Conservation (phyloP, 2,888 invertebrate species). For the Didymodactylos carnosus region DNA sequence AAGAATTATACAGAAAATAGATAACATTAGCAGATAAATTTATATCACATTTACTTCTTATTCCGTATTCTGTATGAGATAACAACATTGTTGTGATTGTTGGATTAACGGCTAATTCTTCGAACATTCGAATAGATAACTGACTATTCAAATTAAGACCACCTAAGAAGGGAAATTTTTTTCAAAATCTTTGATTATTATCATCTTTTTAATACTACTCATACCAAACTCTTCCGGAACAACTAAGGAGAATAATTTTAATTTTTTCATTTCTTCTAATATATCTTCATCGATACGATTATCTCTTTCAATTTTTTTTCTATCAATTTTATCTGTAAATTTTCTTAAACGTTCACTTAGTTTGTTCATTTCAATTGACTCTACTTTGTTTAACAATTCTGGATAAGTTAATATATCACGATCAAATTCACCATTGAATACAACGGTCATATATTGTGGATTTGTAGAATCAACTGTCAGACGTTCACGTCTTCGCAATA, state of each 20-base stretch:
- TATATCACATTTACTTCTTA: not conserved
- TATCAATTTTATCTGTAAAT: not conserved
- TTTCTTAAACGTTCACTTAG: not conserved
- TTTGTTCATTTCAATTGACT: not conserved
- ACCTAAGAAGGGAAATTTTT: not conserved
- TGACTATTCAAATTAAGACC: not conserved
- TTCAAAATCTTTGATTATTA: too few species aligned
- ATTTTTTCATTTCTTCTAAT: not conserved
- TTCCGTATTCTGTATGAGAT: not conserved
- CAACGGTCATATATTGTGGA: not conserved
- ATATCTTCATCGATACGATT: not conserved
- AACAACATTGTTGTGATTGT: not conserved
- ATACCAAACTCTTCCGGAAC: not conserved
- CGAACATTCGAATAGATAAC: not conserved
- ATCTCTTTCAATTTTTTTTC: not conserved
- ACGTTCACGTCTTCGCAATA: not conserved
- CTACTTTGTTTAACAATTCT: not conserved
- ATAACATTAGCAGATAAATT: not conserved
- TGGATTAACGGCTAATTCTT: not conserved
- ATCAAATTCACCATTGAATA: not conserved
- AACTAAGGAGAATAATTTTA: not conserved
- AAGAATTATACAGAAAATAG: not conserved
- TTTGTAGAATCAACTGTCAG: not conserved
- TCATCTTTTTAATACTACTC: not conserved
- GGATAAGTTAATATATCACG: not conserved